Evolutionary conservation across 2,888 invertebrate genomes (phyloP).

Genomic region (Synergus gifuensis): DNA sequence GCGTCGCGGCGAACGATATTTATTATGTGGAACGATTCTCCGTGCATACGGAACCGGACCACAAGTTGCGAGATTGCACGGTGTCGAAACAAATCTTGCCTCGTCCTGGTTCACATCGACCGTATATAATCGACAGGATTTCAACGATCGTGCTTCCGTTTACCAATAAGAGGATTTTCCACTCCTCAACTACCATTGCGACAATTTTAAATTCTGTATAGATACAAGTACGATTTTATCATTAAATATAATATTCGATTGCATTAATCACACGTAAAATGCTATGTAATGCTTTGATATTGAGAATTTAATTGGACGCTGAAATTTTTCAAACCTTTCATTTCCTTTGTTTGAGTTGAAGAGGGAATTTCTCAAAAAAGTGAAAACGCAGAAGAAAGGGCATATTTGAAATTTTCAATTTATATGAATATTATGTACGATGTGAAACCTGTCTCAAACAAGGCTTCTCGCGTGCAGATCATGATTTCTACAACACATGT

Average conservation of each 20-base stretch:
- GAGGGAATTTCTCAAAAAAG: too few relatives aligned
- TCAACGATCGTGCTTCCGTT: constrained; percentile 29
- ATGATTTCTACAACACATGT: not conserved
- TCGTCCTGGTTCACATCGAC: constrained; percentile 30
- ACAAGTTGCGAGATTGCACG: constrained; percentile 4
- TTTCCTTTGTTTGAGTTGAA: too few relatives aligned
- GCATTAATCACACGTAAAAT: too few relatives aligned
- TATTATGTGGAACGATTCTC: constrained; percentile 35
- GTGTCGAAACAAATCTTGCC: constrained; percentile 26
- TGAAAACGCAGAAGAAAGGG: too few relatives aligned
- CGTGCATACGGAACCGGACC: constrained; percentile 30
- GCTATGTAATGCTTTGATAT: too few relatives aligned
- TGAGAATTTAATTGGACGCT: too few relatives aligned
- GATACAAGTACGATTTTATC: not conserved
- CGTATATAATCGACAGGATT: constrained; percentile 15
- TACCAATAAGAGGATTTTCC: not conserved
- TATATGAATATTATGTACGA: not conserved
- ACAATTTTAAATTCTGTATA: not conserved
- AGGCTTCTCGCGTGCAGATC: not conserved
- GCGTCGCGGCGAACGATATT: constrained; percentile 32
- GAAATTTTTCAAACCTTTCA: too few relatives aligned
- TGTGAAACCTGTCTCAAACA: not conserved
- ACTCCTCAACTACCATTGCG: not conserved
- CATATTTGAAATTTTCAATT: not conserved
- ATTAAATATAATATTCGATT: not conserved